Percentiles rank a stretch among this genome's conserved stretches.
Evolutionary conservation across 2,797 vertebrate species (phyloP).

Genomic region (Hemitrygon akajei): DNA sequence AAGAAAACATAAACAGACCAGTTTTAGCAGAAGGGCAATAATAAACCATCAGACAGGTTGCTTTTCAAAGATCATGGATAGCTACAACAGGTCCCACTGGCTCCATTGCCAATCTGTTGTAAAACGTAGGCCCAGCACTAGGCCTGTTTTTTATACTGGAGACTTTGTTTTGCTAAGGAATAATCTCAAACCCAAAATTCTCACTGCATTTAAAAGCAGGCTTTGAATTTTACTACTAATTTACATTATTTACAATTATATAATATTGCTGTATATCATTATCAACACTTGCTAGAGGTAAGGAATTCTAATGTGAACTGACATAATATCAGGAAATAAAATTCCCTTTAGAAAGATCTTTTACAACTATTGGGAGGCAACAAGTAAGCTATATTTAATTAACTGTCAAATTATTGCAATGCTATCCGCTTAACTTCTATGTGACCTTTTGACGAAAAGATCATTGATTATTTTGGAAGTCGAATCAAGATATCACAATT

Average conservation of each 20-base stretch:
- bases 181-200: not conserved
- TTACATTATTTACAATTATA: not conserved
- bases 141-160: not conserved
- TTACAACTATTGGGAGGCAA: not conserved
- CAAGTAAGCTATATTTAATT: not conserved
- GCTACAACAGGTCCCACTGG: not conserved
- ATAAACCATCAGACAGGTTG: conserved; percentile 46
- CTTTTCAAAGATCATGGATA: not conserved
- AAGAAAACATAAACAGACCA: conserved; percentile 42
- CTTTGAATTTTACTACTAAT: not conserved
- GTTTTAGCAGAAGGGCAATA: conserved; percentile 45
- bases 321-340: not conserved
- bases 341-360: not conserved
- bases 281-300: not conserved
- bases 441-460: not conserved
- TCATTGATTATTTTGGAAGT: not conserved
- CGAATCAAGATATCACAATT: not conserved
- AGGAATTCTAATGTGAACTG: not conserved
- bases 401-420: not conserved
- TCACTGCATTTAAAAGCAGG: not conserved
- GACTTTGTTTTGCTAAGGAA: not conserved
- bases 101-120: not conserved
- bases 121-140: not conserved
- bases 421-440: not conserved
- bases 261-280: not conserved